Evolutionary conservation across 2,113 vertebrate genomes (phyloP).

Genomic region (Psilopsiagon aurifrons): DNA sequence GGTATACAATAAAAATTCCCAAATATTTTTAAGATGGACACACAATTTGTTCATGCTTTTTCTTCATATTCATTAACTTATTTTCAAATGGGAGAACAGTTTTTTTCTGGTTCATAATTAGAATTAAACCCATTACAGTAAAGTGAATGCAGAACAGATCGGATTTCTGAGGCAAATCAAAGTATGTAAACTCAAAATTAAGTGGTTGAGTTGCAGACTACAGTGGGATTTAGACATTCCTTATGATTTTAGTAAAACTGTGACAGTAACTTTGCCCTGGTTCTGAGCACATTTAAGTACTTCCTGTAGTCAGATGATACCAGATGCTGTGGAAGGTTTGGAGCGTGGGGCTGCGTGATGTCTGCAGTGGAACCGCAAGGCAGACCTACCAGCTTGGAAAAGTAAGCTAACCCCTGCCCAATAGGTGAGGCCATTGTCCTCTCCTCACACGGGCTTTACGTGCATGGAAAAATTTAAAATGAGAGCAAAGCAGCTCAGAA

Average conservation of each 20-base stretch:
- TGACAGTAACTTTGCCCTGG: background rate
- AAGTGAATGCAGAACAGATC: background rate
- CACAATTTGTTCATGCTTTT: background rate
- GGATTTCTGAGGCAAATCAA: background rate
- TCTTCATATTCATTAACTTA: background rate
- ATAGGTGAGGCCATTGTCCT: background rate
- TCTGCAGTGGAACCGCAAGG: background rate
- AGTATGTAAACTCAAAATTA: background rate
- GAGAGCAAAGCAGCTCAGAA: background rate
- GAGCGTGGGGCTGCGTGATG: background rate
- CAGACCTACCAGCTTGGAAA: background rate
- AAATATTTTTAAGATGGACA: background rate
- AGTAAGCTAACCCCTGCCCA: background rate
- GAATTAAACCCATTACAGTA: background rate
- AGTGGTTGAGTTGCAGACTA: background rate
- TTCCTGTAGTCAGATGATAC: background rate
- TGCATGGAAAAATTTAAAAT: background rate
- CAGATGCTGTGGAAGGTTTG: background rate
- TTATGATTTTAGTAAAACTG: background rate
- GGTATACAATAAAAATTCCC: background rate
- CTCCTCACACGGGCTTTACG: background rate
- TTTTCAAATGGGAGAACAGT: background rate
- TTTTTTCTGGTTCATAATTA: background rate
- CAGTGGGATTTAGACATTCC: background rate
- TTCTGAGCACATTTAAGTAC: background rate